Conservation (phyloP, 2,888 invertebrate genomes). For the Hemistola chrysoprasaria region DNA sequence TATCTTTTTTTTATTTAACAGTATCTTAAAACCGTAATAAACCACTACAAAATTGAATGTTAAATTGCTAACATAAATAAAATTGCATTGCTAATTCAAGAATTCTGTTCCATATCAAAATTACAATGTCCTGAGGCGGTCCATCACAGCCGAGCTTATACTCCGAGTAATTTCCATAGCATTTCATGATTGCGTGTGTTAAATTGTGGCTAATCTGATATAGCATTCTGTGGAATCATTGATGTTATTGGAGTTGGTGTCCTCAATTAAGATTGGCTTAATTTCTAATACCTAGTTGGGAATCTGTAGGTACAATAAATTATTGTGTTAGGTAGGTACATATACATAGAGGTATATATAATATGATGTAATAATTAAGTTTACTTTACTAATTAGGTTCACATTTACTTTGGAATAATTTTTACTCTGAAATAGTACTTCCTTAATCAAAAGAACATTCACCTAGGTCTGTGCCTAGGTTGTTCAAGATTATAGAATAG, state of each 20-base stretch:
- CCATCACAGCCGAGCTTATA: constrained; percentile 24
- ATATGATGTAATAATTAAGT: too few relatives aligned
- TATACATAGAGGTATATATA: too few relatives aligned
- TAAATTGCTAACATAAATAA: constrained; percentile 7
- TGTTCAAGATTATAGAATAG: too few relatives aligned
- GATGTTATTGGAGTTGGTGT: constrained; percentile 21
- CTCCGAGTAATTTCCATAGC: constrained; percentile 43
- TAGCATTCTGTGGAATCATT: constrained; percentile 40
- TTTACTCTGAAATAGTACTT: too few relatives aligned
- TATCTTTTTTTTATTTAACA: not conserved
- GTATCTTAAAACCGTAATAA: not conserved
- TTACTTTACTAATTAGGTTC: too few relatives aligned
- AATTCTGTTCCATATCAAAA: constrained; percentile 27
- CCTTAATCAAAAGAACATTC: too few relatives aligned
- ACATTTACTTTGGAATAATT: too few relatives aligned
- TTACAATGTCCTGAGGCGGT: constrained; percentile 54
- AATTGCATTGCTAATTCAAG: constrained; percentile 18
- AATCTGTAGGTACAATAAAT: too few relatives aligned
- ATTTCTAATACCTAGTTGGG: too few relatives aligned
- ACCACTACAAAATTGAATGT: not conserved
- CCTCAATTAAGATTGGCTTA: constrained; percentile 22
- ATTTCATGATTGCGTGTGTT: constrained; percentile 58
- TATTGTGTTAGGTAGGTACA: too few relatives aligned
- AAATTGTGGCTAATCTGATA: constrained; percentile 45
- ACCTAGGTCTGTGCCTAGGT: too few relatives aligned